Evolutionary conservation across 92 coral and sea anemone species (phyloP), one percentile per base, ranked within the genome.

Genomic region (Palythoa grandis): DNA sequence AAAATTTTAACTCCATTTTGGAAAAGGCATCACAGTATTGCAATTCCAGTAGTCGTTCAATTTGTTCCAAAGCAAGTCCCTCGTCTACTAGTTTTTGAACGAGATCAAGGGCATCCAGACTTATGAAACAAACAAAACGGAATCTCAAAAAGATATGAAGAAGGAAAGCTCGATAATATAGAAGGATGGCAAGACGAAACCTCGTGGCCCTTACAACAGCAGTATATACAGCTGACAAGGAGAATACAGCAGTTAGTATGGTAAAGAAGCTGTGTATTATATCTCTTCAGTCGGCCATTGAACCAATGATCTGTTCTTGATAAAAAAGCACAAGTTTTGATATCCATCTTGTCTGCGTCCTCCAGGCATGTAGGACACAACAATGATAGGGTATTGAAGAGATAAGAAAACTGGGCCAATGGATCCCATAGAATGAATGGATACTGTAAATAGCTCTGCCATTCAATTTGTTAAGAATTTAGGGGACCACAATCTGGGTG

Each of bases 361-460:
- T 72, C 84, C 40, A 70, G 61, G 56, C 88, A 88, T 83, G 70
- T 53, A 66, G 91, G 88, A 22, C 91, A 88, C 70, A 38, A 47
- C 19, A 88, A 68, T 60, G 75, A 70, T 40, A 63, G 29, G 20
- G 60, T 63, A 80, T 82, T 54, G 71, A 71, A 83, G 58, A 88
- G 74, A 25, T 76, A 35, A 52, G 71, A 60, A 39, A 71, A 83
- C 70, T 88, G 91, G 47, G 84, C 60, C 74, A 74, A 25, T 38
- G 88, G 91, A 75, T 88, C 91, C 91, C 91, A 83, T 40, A 88
- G 80, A 72, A 88, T 82, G 48, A 71, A 83, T 19, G 84, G 91
- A 83, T 88, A 88, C 66, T 70, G 48, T 71, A 88, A 43, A 43
- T 82, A 88, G 58, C 86, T 82, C 86, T 82, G 86, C 86, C 77